Conservation (phyloP, 1,140 invertebrate genomes). For the Monomorium pharaonis region DNA sequence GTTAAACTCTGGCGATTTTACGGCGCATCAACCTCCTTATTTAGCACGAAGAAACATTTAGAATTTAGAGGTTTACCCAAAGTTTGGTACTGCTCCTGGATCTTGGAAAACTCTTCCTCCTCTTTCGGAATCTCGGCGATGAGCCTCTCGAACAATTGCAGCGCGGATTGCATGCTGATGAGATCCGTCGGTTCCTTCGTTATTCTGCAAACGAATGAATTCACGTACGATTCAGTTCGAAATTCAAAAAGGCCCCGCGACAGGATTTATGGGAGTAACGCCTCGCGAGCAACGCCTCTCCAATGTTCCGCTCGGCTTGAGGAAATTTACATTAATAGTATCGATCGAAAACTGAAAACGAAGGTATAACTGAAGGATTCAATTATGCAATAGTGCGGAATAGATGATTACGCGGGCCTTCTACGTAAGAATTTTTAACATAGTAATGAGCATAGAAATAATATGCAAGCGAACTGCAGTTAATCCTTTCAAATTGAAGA, state of each 20-base stretch:
- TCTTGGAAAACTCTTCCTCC: conserved; percentile 89
- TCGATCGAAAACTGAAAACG: conserved; percentile 39
- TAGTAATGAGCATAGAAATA: neutral
- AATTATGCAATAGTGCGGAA: conserved; percentile 42
- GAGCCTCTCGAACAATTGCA: conserved; percentile 88
- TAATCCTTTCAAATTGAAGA: neutral
- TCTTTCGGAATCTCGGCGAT: conserved; percentile 86
- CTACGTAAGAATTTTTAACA: neutral
- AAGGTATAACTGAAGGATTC: conserved; percentile 63
- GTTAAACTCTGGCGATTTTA: conserved; percentile 23
- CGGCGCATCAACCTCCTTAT: conserved; percentile 15
- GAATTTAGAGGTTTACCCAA: conserved; percentile 86
- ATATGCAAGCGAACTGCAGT: neutral
- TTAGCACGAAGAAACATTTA: conserved; percentile 44
- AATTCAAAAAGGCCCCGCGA: conserved; percentile 14
- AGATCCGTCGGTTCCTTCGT: conserved; percentile 87
- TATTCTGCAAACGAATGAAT: conserved; percentile 81
- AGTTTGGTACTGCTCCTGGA: conserved; percentile 90
- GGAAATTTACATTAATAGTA: conserved; percentile 58
- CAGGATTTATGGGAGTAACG: conserved; percentile 41
- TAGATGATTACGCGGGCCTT: neutral
- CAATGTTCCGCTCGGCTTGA: conserved; percentile 44
- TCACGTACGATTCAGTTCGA: conserved; percentile 41
- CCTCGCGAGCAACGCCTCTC: conserved; percentile 34
- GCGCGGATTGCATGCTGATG: conserved; percentile 86